A percentile compares a stretch with the other conserved stretches of the same genome.
These are phyloP conservation scores for Zaprionus vittiger DNA, from an alignment of 1,140 invertebrate genomes.

Conservation along the genomic window DNA sequence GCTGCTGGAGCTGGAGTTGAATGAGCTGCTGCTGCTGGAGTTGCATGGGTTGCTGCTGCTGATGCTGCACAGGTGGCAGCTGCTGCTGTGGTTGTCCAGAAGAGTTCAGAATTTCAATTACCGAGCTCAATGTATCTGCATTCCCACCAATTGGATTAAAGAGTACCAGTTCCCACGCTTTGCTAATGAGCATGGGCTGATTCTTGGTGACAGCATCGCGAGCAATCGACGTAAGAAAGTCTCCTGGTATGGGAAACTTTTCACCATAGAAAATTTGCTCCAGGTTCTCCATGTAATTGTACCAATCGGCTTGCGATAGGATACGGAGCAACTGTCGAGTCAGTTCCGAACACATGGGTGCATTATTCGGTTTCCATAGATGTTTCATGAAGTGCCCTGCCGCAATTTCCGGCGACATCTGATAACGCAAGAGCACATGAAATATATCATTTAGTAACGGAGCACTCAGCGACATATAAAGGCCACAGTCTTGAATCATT, in stretches of 20 bases:
- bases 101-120: slow-evolving; percentile 6
- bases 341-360: neutral
- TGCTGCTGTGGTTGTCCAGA: neutral
- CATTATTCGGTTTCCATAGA: slow-evolving; percentile 42
- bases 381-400: slow-evolving; percentile 40
- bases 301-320: slow-evolving; percentile 44
- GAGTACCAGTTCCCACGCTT: slow-evolving; percentile 5
- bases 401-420: slow-evolving; percentile 6
- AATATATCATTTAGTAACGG: slow-evolving; percentile 11
- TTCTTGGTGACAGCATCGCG: neutral
- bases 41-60: neutral
- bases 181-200: neutral
- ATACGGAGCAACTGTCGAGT: slow-evolving; percentile 17
- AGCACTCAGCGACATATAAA: slow-evolving; percentile 28
- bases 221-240: slow-evolving; percentile 17
- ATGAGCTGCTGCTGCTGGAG: neutral
- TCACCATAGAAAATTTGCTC: slow-evolving; percentile 11
- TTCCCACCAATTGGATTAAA: slow-evolving; percentile 3
- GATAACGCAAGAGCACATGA: slow-evolving; percentile 4
- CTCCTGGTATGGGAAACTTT: slow-evolving; percentile 32
- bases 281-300: slow-evolving; percentile 29
- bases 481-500: slow-evolving; percentile 43
- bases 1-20: neutral
- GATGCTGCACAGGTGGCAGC: neutral
- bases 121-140: neutral